Evolutionary conservation across 1,140 invertebrate species (phyloP), one percentile per base, ranked within the genome.

Genomic region (Thaumetopoea pityocampa): DNA sequence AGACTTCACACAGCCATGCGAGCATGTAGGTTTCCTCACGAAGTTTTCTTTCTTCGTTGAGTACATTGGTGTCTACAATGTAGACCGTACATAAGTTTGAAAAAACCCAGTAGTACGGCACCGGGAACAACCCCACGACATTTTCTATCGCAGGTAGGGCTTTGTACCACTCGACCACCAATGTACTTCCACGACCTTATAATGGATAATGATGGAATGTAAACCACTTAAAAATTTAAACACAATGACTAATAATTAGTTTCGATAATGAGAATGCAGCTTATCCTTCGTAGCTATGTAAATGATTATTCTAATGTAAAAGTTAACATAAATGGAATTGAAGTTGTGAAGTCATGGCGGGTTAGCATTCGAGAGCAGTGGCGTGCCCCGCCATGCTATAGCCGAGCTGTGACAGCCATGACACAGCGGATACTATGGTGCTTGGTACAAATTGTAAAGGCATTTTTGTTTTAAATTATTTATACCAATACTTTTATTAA

Each of bases 231-330:
- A 53, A 48, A 73, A 72, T 76, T 76, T 76, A 62, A 77, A 73
- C 68, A 80, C 74, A 83, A 80, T 76, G 74, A 70, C 53, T 56
- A 73, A 83, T 83, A 80, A 83, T 83, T 83, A 83, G 67, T 68
- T 67, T 52, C 71, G 57, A 71, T 80, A 69, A 73, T 73, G 76
- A 71, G 58, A 56, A 61, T 29, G 54, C 45, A 60, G 41, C 59
- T 64, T 65, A 66, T 64, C 53, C 58, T 56, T 57, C 58, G 50
- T 54, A 56, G 62, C 54, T 78, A 81, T 83, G 76, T 73, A 80
- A 83, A 83, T 83, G 58, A 59, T 68, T 83, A 83, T 83, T 76
- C 74, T 80, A 83, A 82, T 82, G 52, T 77, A 54, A 59, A 67
- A 68, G 72, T 74, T 64, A 77, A 71, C 65, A 67, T 78, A 79